Evolutionary conservation across 2,797 vertebrate species (phyloP).

Genomic region (Myiothlypis coronata): DNA sequence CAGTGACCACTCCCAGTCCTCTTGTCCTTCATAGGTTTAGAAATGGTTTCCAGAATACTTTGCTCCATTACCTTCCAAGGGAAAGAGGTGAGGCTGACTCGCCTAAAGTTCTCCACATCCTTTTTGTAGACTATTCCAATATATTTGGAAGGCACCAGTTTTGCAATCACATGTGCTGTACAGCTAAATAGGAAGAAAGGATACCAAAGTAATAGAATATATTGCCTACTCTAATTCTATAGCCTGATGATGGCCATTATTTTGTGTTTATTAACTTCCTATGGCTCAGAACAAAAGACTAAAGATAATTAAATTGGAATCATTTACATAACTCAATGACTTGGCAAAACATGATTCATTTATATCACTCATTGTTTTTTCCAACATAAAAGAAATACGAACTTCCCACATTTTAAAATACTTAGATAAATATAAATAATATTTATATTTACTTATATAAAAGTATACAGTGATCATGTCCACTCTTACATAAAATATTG

Average conservation of each 20-base stretch:
- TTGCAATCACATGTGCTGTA: background rate
- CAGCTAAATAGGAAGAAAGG: background rate
- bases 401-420: background rate
- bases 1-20: background rate
- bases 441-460: background rate
- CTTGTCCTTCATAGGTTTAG: background rate
- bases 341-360: background rate
- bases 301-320: background rate
- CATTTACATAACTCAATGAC: background rate
- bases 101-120: background rate
- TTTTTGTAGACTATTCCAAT: background rate
- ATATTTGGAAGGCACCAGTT: background rate
- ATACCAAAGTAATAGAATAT: background rate
- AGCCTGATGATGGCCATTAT: background rate
- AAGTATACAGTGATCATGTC: background rate
- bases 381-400: background rate
- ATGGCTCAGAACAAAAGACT: background rate
- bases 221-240: background rate
- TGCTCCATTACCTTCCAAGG: background rate
- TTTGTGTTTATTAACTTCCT: background rate
- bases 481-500: background rate
- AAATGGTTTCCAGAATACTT: background rate
- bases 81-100: background rate
- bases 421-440: background rate
- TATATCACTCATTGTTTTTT: background rate